Evolutionary conservation across 2,888 invertebrate species (phyloP).

Genomic region (Heteromyza rotundicornis): DNA sequence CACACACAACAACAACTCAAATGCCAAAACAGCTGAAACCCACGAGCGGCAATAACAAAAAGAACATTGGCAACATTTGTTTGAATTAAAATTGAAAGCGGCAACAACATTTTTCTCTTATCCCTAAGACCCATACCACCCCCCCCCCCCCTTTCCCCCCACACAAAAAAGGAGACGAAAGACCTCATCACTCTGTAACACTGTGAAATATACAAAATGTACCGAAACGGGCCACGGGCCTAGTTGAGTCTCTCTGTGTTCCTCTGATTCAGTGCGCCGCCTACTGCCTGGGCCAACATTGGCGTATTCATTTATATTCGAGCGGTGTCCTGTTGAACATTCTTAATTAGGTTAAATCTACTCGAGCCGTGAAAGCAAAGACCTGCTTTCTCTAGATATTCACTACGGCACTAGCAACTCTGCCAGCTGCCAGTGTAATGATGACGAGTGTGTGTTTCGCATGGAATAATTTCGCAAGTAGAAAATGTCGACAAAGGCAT

Average conservation of each 20-base stretch:
- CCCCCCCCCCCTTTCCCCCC: neutral
- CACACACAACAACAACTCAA: conserved; percentile 26
- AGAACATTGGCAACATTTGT: conserved; percentile 46
- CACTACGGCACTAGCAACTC: conserved; percentile 1
- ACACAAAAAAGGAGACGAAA: neutral
- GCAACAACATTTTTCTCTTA: neutral
- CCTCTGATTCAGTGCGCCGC: neutral
- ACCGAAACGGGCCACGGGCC: too few relatives aligned
- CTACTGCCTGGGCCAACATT: neutral
- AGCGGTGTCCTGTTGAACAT: conserved; percentile 58
- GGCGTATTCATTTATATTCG: conserved; percentile 55
- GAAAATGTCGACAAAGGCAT: conserved; percentile 43
- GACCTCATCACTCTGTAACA: too few relatives aligned
- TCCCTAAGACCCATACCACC: neutral
- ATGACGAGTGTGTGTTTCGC: conserved; percentile 26
- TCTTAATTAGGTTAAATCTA: conserved; percentile 61
- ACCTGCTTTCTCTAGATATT: too few relatives aligned
- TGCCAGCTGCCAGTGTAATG: conserved; percentile 24
- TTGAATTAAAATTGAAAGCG: neutral
- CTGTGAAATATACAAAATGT: too few relatives aligned
- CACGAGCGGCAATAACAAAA: conserved; percentile 1
- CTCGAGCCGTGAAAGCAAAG: conserved; percentile 33
- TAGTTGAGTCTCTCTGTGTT: too few relatives aligned
- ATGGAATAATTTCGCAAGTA: conserved; percentile 45
- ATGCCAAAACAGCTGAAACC: neutral